A percentile compares a stretch with the other conserved stretches of the same genome.
Conservation (phyloP, 2,113 vertebrate species). For the Thunnus maccoyii region DNA sequence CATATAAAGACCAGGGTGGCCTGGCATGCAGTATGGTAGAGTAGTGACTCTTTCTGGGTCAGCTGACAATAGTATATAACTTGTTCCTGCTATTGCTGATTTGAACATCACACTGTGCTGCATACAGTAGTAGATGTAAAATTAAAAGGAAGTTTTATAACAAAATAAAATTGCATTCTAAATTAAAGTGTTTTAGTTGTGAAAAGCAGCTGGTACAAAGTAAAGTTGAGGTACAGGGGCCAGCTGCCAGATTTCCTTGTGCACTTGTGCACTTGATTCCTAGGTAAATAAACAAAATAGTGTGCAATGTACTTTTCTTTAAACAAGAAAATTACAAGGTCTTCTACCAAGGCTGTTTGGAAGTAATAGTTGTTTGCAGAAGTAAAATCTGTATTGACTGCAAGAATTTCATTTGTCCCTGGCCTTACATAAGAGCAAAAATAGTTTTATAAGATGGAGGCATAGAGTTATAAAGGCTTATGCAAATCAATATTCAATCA, state of each 20-base stretch:
- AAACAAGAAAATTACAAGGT: constrained; percentile 28
- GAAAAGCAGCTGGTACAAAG: neutral
- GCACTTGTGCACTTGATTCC: neutral
- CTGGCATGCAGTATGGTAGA: neutral
- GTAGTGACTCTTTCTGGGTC: neutral
- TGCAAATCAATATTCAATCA: constrained; percentile 54
- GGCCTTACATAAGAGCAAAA: constrained; percentile 17
- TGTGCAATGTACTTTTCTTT: constrained; percentile 14
- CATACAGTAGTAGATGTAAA: neutral
- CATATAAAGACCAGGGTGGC: constrained; percentile 26
- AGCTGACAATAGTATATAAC: neutral
- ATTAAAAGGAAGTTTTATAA: neutral
- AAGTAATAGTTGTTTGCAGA: constrained; percentile 16
- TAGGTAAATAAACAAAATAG: constrained; percentile 3
- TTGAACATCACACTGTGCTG: neutral
- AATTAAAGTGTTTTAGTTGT: neutral
- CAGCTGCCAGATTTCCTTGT: neutral
- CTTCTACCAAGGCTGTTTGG: constrained; percentile 15
- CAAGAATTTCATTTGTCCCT: constrained; percentile 15
- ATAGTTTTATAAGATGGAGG: constrained; percentile 11
- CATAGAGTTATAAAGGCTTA: neutral
- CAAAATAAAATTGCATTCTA: neutral
- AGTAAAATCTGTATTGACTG: constrained; percentile 5
- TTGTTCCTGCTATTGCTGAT: neutral
- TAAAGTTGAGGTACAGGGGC: neutral